phyloP scores from a whole-genome alignment of 2,113 vertebrate genomes.

The Pterocles gutturalis region DNA sequence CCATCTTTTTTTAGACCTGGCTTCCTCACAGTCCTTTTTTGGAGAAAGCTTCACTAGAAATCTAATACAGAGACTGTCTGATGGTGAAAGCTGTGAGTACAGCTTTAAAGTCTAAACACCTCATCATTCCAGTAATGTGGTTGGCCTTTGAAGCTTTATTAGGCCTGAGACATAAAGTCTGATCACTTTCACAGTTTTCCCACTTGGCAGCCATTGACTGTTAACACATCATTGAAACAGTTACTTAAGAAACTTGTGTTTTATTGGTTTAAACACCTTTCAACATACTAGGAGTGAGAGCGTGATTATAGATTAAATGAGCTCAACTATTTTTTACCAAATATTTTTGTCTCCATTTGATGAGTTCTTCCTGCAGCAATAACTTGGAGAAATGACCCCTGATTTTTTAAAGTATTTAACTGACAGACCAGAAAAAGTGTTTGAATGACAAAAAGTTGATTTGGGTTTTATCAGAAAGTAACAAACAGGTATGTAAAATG shows the following conservation, averaged over 20 bases:
- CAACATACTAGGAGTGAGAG: neutral
- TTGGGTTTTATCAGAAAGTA: neutral
- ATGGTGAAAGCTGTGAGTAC: neutral
- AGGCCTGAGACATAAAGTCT: slow-evolving; percentile 6
- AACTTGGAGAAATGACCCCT: neutral
- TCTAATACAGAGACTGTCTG: neutral
- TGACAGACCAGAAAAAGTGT: neutral
- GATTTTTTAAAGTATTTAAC: neutral
- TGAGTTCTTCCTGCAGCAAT: neutral
- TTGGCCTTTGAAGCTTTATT: slow-evolving; percentile 56
- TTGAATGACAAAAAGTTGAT: neutral
- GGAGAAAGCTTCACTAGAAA: neutral
- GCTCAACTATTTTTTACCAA: neutral
- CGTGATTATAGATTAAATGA: neutral
- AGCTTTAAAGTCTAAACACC: slow-evolving; percentile 49
- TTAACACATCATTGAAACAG: slow-evolving; percentile 41
- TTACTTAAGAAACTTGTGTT: neutral
- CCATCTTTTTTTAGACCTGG: neutral
- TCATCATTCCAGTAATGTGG: slow-evolving; percentile 34
- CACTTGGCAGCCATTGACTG: slow-evolving; percentile 1
- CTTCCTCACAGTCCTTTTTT: neutral
- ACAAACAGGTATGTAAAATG: neutral
- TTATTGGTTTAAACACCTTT: neutral
- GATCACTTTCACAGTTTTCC: slow-evolving; percentile 32
- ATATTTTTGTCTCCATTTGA: neutral